A percentile compares a stretch with the other conserved stretches of the same genome.
Evolutionary conservation across 1,140 invertebrate species (phyloP).

Genomic region (Lepidurus arcticus): DNA sequence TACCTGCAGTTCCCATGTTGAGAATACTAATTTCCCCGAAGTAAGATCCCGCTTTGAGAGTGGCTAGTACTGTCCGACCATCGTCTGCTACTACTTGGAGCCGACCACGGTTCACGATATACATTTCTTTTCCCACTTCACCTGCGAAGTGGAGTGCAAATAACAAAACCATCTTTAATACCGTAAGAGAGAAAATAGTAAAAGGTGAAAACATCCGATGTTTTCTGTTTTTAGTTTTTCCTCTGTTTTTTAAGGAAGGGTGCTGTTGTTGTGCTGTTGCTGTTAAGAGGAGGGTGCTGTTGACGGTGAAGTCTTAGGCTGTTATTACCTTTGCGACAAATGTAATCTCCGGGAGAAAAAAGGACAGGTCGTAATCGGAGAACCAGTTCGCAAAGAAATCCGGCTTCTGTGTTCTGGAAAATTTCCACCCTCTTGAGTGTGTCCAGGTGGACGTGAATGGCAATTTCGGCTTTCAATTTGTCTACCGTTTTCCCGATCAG

Average conservation of each 20-base stretch:
- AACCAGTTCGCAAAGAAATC: slow-evolving; percentile 95
- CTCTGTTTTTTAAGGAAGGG: not conserved
- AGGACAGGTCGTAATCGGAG: slow-evolving; percentile 86
- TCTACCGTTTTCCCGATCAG: slow-evolving; percentile 50
- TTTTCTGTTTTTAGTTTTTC: not conserved
- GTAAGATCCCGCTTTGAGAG: slow-evolving; percentile 93
- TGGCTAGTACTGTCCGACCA: slow-evolving; percentile 92
- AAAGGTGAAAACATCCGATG: slow-evolving; percentile 25
- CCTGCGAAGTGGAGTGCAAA: slow-evolving; percentile 56
- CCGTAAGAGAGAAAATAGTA: slow-evolving; percentile 5
- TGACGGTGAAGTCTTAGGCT: not conserved
- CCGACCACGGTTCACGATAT: slow-evolving; percentile 93
- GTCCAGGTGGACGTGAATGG: slow-evolving; percentile 97
- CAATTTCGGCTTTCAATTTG: slow-evolving; percentile 96
- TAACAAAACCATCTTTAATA: slow-evolving; percentile 17
- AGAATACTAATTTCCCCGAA: slow-evolving; percentile 99
- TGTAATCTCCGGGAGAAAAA: slow-evolving; percentile 97
- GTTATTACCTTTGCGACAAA: slow-evolving; percentile 90
- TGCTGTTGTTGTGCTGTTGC: no score
- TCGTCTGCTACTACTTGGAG: slow-evolving; percentile 96
- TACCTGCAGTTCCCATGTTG: slow-evolving; percentile 99
- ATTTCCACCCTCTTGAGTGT: slow-evolving; percentile 96
- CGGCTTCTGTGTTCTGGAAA: slow-evolving; percentile 98
- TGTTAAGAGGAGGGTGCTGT: not conserved
- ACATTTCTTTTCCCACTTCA: slow-evolving; percentile 98